Percentiles rank a stretch among this genome's conserved stretches.
phyloP scores from a whole-genome alignment of 1,140 invertebrate species.

The Piezodorus guildinii region DNA sequence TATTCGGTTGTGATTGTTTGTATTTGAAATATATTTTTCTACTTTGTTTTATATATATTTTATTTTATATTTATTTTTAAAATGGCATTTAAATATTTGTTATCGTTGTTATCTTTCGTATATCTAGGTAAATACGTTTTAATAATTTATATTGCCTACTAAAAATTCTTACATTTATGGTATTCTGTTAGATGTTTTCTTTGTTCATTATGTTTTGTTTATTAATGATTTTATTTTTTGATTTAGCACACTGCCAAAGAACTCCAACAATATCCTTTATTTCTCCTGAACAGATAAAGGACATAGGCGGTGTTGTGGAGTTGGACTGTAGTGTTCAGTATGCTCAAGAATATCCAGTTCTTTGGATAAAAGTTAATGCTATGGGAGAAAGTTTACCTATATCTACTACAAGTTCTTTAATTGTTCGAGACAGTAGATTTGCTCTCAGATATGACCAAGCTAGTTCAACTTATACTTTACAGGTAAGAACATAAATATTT shows the following conservation, averaged over 20 bases:
- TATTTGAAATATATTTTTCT: neutral
- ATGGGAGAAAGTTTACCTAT: constrained; percentile 52
- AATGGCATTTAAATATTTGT: neutral
- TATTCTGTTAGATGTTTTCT: neutral
- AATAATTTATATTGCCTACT: neutral
- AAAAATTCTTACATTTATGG: neutral
- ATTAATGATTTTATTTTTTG: neutral
- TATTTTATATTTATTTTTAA: neutral
- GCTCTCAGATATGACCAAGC: constrained; percentile 65
- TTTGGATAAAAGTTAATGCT: constrained; percentile 61
- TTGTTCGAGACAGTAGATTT: constrained; percentile 77
- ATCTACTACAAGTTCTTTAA: constrained; percentile 65
- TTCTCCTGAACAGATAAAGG: constrained; percentile 79
- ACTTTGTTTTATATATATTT: neutral
- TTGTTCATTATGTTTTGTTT: no score
- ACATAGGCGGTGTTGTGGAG: constrained; percentile 79
- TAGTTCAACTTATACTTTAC: constrained; percentile 66
- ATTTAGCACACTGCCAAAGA: constrained; percentile 40
- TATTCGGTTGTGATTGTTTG: neutral
- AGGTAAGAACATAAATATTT: constrained; percentile 39
- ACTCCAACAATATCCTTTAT: constrained; percentile 86
- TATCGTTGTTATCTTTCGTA: neutral
- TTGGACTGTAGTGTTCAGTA: constrained; percentile 83
- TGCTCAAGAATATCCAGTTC: constrained; percentile 67
- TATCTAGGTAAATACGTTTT: neutral